phyloP scores from a whole-genome alignment of 2,888 invertebrate species.

The Drosophila affinis region DNA sequence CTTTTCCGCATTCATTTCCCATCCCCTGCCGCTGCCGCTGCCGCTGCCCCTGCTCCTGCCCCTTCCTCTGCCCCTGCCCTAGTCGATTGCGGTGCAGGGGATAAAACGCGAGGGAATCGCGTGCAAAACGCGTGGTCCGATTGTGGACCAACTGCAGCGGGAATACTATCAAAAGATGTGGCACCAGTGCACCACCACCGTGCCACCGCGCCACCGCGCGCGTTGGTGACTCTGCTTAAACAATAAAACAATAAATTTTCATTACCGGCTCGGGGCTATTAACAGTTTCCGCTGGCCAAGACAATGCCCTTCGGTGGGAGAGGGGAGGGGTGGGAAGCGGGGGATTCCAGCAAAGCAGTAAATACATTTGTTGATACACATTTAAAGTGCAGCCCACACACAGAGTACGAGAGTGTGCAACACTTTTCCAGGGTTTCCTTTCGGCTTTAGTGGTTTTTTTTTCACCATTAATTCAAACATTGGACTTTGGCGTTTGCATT shows the following conservation, averaged over 20 bases:
- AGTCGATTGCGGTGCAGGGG: constrained; percentile 59
- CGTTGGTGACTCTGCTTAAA: constrained; percentile 58
- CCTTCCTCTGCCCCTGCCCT: constrained; percentile 25
- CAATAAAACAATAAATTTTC: constrained; percentile 80
- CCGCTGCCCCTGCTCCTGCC: constrained; percentile 7
- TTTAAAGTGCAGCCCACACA: constrained; percentile 54
- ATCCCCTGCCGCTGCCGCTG: not conserved
- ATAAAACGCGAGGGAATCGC: constrained; percentile 35
- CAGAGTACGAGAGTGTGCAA: constrained; percentile 45
- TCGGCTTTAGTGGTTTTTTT: constrained; percentile 11
- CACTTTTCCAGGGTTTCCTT: constrained; percentile 22
- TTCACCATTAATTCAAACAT: constrained; percentile 43
- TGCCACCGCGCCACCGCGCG: constrained; percentile 25
- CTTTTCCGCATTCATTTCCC: not conserved
- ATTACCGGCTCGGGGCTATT: constrained; percentile 76
- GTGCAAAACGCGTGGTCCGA: constrained; percentile 50
- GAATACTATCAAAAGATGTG: constrained; percentile 6
- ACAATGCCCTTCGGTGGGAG: constrained; percentile 53
- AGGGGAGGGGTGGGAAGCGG: constrained; percentile 1
- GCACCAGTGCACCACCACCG: not conserved
- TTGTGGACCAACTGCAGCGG: constrained; percentile 31
- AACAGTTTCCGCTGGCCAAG: constrained; percentile 66
- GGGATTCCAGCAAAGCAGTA: constrained; percentile 33
- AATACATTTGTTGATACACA: constrained; percentile 59
- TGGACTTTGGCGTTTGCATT: constrained; percentile 71